Evolutionary conservation across 2,888 invertebrate genomes (phyloP).

Genomic region (Biston stratarius): DNA sequence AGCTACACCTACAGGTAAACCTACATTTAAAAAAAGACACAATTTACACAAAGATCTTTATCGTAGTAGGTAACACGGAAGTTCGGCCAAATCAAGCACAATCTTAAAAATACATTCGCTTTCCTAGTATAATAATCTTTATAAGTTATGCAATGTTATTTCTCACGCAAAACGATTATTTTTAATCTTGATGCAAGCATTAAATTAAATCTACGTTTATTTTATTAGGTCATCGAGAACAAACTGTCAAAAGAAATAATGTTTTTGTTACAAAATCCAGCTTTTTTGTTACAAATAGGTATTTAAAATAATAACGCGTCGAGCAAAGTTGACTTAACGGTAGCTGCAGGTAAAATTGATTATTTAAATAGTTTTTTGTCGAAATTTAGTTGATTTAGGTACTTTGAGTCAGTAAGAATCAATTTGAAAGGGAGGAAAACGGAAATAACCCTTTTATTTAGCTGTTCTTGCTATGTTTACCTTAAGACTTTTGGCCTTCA

Average conservation of each 20-base stretch:
- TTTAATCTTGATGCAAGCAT: conserved; percentile 12
- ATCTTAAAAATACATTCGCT: conserved; percentile 10
- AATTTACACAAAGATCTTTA: conserved; percentile 7
- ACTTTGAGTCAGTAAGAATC: not conserved
- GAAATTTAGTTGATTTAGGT: not conserved
- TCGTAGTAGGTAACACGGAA: conserved; percentile 17
- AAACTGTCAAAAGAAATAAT: not conserved
- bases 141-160: conserved; percentile 40
- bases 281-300: not conserved
- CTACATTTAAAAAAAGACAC: not conserved
- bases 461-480: not conserved
- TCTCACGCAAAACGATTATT: conserved; percentile 37
- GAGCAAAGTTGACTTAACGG: not conserved
- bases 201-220: not conserved
- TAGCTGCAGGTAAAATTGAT: not conserved
- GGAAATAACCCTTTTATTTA: not conserved
- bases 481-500: not conserved
- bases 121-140: conserved; percentile 39
- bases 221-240: not conserved
- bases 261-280: not conserved
- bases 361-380: conserved; percentile 1
- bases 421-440: not conserved
- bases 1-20: too few species aligned
- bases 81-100: not conserved
- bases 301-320: not conserved